A percentile compares a stretch with the other conserved stretches of the same genome.
Conservation (phyloP, 1,140 invertebrate genomes). For the Pseudomyrmex sp. region DNA sequence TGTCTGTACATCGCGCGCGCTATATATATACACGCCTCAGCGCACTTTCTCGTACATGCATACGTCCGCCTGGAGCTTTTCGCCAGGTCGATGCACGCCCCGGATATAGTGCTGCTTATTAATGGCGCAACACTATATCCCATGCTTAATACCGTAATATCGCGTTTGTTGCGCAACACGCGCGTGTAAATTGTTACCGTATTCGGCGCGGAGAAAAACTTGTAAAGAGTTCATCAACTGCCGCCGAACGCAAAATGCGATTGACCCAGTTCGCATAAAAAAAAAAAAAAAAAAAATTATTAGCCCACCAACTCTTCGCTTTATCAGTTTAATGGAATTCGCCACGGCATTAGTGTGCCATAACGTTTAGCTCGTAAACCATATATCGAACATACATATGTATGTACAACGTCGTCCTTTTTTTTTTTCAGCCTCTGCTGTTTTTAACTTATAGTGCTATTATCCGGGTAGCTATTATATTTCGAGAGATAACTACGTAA, state of each 20-base stretch:
- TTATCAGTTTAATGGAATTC: conserved; percentile 22
- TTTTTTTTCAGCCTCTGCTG: background rate
- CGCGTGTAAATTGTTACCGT: conserved; percentile 11
- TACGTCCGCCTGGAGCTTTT: background rate
- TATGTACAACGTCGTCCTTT: no score
- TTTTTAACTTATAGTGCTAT: no score
- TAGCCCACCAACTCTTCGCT: background rate
- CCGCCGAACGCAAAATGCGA: background rate
- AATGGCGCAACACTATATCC: conserved; percentile 17
- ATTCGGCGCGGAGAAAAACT: background rate
- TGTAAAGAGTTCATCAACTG: conserved; percentile 1
- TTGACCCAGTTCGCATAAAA: conserved; percentile 12
- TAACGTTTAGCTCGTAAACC: no score
- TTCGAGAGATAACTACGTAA: no score
- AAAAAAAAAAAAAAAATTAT: background rate
- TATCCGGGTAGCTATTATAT: no score
- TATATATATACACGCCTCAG: background rate
- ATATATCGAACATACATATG: no score
- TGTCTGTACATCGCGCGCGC: no score
- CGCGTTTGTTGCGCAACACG: background rate
- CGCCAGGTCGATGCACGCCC: conserved; percentile 12
- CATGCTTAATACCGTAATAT: background rate
- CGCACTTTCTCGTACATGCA: conserved; percentile 9
- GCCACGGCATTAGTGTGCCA: background rate
- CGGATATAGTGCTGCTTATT: conserved; percentile 32